Conservation (phyloP, 2,113 vertebrate genomes). For the Sander vitreus region DNA sequence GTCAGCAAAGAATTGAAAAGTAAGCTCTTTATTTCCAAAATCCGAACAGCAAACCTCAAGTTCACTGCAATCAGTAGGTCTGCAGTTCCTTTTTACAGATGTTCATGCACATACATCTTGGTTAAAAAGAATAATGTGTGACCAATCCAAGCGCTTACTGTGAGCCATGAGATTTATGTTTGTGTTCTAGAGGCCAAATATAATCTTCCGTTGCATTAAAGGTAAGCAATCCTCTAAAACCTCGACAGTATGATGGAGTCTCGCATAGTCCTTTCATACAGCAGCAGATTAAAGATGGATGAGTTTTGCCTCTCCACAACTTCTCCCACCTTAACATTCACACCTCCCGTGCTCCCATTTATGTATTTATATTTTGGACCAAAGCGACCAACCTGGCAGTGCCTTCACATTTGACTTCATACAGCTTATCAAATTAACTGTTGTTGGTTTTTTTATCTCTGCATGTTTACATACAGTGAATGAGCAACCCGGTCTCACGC, state of each 20-base stretch:
- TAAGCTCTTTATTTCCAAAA: not conserved
- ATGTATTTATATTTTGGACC: not conserved
- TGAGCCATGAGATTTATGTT: conserved; percentile 6
- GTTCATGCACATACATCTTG: not conserved
- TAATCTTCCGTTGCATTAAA: not conserved
- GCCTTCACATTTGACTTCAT: not conserved
- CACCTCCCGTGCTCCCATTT: not conserved
- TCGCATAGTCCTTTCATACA: not conserved
- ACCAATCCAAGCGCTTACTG: not conserved
- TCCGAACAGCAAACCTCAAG: not conserved
- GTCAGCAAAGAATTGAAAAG: not conserved
- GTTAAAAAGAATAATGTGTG: not conserved
- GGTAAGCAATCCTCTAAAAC: not conserved
- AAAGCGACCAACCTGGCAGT: not conserved
- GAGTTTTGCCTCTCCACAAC: not conserved
- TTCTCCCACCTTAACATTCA: not conserved
- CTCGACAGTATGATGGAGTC: not conserved
- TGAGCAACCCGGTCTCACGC: no score
- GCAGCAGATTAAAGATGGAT: not conserved
- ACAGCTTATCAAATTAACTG: conserved; percentile 10
- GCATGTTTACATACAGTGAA: not conserved
- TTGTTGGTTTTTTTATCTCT: not conserved
- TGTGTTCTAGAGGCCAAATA: not conserved
- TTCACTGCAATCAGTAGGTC: not conserved
- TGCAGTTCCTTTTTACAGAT: not conserved